Conservation (phyloP, 2,797 vertebrate genomes). For the Pithecia hirsuta region DNA sequence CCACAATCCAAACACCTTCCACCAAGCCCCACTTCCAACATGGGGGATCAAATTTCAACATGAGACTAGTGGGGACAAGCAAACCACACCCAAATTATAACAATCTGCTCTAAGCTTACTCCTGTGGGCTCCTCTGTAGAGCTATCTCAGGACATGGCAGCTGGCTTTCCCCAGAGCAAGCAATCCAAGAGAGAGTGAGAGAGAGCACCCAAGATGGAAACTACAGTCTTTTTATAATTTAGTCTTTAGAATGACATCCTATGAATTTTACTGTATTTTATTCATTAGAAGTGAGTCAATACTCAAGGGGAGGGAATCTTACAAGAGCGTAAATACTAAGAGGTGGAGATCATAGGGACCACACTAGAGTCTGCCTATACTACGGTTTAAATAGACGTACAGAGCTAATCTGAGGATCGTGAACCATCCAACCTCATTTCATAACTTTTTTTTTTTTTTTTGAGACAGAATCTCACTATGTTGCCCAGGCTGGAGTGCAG, state of each 20-base stretch:
- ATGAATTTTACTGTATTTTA: not conserved
- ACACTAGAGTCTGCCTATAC: not conserved
- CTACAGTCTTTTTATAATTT: not conserved
- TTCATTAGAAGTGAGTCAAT: not conserved
- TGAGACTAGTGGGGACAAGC: not conserved
- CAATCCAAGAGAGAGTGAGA: not conserved
- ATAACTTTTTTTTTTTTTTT: not conserved
- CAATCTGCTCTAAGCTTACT: not conserved
- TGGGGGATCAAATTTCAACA: not conserved
- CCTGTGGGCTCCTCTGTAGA: not conserved
- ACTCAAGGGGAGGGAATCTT: not conserved
- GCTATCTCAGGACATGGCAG: not conserved
- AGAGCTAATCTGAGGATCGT: not conserved
- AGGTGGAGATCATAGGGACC: not conserved
- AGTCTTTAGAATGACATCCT: not conserved
- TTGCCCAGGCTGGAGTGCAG: not conserved
- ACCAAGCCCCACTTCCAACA: not conserved
- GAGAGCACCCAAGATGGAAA: not conserved
- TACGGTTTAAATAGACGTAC: not conserved
- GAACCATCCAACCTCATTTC: not conserved
- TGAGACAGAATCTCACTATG: not conserved
- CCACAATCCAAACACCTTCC: not conserved
- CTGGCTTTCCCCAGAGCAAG: not conserved
- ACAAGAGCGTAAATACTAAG: not conserved
- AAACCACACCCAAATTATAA: not conserved